Percentiles rank a stretch among this genome's conserved stretches.
Evolutionary conservation across 2,888 invertebrate genomes (phyloP).

Genomic region (Trachelus tabidus): DNA sequence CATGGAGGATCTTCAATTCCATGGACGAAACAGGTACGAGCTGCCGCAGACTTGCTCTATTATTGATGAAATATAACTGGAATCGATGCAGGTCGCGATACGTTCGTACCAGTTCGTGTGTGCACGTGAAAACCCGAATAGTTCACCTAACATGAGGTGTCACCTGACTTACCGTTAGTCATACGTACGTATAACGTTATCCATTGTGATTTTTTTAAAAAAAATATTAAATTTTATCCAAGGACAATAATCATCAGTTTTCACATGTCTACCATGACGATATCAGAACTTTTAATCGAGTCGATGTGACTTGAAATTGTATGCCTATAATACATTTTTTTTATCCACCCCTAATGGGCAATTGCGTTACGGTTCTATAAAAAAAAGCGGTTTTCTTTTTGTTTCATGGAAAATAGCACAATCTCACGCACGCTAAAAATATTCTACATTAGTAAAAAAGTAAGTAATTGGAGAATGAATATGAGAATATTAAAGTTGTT

Average conservation of each 20-base stretch:
- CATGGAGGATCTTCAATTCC: background rate
- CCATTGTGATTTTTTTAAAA: background rate
- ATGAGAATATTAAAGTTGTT: too few species aligned
- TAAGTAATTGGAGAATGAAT: background rate
- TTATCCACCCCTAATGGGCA: background rate
- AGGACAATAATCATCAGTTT: background rate
- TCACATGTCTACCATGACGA: background rate
- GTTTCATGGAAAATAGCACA: background rate
- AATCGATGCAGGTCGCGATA: slow-evolving; percentile 25
- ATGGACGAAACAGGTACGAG: background rate
- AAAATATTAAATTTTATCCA: background rate
- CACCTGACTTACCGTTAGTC: background rate
- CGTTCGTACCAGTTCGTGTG: background rate
- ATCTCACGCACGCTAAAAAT: background rate
- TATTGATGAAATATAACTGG: slow-evolving; percentile 34
- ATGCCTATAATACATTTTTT: background rate
- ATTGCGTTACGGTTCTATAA: background rate
- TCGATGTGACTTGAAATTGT: background rate
- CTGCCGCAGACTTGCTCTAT: slow-evolving; percentile 15
- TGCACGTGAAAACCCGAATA: background rate
- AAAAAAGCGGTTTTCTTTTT: background rate
- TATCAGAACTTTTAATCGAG: background rate
- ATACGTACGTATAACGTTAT: background rate
- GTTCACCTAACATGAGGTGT: background rate
- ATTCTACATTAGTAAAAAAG: background rate